Conservation (phyloP, 2,888 invertebrate genomes). For the Aphidius colemani region DNA sequence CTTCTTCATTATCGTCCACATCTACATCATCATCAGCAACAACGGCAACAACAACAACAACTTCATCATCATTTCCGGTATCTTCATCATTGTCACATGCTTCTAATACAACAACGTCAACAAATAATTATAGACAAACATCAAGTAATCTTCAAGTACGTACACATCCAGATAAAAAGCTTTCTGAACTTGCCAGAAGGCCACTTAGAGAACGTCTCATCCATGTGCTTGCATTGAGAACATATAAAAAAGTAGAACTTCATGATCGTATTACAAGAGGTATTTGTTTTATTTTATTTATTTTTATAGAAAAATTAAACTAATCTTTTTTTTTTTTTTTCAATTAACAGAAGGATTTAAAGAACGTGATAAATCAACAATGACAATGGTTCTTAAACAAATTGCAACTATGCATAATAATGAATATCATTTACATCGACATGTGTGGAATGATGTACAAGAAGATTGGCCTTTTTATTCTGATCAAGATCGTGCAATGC, state of each 20-base stretch:
- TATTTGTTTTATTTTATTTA: constrained; percentile 50
- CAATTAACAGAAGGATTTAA: constrained; percentile 79
- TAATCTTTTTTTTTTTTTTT: constrained; percentile 20
- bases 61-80: constrained; percentile 27
- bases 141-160: constrained; percentile 49
- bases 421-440: constrained; percentile 83
- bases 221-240: constrained; percentile 89
- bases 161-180: constrained; percentile 47
- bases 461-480: constrained; percentile 94
- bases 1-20: constrained; percentile 57
- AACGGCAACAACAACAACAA: constrained; percentile 19
- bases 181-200: constrained; percentile 71
- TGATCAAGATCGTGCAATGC: constrained; percentile 84
- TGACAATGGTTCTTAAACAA: constrained; percentile 79
- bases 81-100: constrained; percentile 58
- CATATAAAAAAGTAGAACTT: constrained; percentile 92
- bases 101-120: constrained; percentile 61
- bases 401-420: constrained; percentile 86
- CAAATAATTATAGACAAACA: constrained; percentile 15
- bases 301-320: background rate
- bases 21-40: constrained; percentile 41
- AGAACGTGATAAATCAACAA: constrained; percentile 78
- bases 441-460: constrained; percentile 90
- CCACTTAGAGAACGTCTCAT: constrained; percentile 89
- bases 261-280: constrained; percentile 80